A percentile compares a stretch with the other conserved stretches of the same genome.
phyloP scores from a whole-genome alignment of 2,113 vertebrate species.

The Poecilia latipinna region DNA sequence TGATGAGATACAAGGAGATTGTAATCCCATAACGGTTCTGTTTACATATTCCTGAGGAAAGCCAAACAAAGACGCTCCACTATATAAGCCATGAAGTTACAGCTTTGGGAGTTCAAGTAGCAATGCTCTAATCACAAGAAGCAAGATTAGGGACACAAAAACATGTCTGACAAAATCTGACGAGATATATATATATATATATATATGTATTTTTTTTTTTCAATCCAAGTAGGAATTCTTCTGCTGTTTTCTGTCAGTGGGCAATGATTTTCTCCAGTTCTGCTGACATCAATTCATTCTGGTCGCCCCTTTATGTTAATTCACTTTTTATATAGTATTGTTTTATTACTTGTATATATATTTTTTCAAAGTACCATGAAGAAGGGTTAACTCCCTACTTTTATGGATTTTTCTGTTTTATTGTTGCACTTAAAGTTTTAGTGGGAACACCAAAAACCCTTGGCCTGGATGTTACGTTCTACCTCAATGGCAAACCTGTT shows the following conservation, averaged over 20 bases:
- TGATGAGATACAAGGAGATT: conserved; percentile 29
- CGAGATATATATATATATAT: too few species aligned
- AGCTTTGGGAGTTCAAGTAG: conserved; percentile 23
- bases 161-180: neutral
- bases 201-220: too few species aligned
- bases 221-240: too few species aligned
- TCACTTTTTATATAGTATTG: neutral
- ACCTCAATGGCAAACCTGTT: neutral
- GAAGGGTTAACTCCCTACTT: neutral
- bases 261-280: neutral
- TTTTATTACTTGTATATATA: neutral
- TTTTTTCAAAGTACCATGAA: neutral
- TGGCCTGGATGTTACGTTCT: neutral
- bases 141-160: neutral
- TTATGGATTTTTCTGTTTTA: neutral
- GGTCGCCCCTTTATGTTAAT: neutral
- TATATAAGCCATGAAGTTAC: conserved; percentile 5
- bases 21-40: conserved; percentile 19
- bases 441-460: neutral
- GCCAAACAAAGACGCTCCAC: conserved; percentile 7
- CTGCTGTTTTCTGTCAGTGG: too few species aligned
- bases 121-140: conserved; percentile 1
- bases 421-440: neutral
- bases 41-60: conserved; percentile 30
- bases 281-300: neutral